Evolutionary conservation across 2,113 vertebrate genomes (phyloP).

Genomic region (Typhlomys cinereus): DNA sequence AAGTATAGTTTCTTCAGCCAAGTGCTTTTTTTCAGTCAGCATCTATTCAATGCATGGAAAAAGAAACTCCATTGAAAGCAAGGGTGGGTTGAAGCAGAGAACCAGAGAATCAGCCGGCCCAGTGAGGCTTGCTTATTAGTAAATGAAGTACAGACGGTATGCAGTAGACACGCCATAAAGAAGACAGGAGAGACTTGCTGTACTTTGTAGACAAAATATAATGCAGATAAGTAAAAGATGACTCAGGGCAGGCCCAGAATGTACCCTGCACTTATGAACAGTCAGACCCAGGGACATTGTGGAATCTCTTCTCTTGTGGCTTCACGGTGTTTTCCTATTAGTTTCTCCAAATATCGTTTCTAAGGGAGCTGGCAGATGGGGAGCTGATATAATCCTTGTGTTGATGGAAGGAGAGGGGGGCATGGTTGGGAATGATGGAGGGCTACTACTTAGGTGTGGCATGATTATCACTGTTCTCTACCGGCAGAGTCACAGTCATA

Average conservation of each 20-base stretch:
- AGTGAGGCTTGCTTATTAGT: not conserved
- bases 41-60: not conserved
- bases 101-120: too few species aligned
- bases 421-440: not conserved
- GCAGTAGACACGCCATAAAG: not conserved
- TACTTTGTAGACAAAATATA: not conserved
- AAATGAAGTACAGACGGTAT: not conserved
- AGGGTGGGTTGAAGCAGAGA: not conserved
- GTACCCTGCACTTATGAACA: not conserved
- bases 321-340: not conserved
- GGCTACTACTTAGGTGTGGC: not conserved
- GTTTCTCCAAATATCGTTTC: not conserved
- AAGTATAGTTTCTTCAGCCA: not conserved
- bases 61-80: not conserved
- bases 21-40: not conserved
- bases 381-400: not conserved
- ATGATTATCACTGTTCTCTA: not conserved
- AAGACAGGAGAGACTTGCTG: not conserved
- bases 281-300: not conserved
- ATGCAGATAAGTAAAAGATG: not conserved
- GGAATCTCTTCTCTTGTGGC: not conserved
- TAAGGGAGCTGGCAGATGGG: not conserved
- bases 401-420: not conserved
- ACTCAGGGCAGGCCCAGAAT: not conserved
- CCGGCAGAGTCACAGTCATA: not conserved